phyloP scores from a whole-genome alignment of 1,140 invertebrate species.

The Adoxophyes honmai region DNA sequence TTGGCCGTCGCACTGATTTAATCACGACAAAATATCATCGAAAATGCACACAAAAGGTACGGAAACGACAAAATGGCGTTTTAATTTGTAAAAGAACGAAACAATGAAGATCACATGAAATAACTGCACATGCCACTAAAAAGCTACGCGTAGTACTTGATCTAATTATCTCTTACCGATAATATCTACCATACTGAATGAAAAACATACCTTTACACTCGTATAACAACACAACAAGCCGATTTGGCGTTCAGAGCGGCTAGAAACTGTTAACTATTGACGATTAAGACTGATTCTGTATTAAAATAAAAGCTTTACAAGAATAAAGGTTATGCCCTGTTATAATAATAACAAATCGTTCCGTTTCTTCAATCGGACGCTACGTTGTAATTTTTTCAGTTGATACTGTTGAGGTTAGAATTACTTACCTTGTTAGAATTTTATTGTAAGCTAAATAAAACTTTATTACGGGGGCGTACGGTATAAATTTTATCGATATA shows the following conservation, averaged over 20 bases:
- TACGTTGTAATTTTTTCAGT: constrained; percentile 10
- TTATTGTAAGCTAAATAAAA: neutral
- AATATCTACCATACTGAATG: constrained; percentile 24
- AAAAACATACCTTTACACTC: constrained; percentile 32
- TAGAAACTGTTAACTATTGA: neutral
- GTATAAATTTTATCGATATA: too few relatives aligned
- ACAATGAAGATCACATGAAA: constrained; percentile 50
- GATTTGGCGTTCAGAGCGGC: neutral
- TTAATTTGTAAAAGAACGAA: constrained; percentile 39
- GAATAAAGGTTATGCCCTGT: constrained; percentile 52
- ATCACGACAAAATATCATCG: neutral
- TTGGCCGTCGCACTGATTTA: neutral
- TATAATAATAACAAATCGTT: constrained; percentile 50
- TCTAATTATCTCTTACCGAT: constrained; percentile 34
- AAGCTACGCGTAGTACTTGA: constrained; percentile 42
- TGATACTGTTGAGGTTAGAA: neutral
- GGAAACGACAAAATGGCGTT: constrained; percentile 46
- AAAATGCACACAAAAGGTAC: constrained; percentile 13
- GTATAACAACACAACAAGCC: constrained; percentile 19
- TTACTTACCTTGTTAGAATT: neutral
- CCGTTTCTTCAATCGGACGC: constrained; percentile 12
- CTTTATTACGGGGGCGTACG: too few relatives aligned
- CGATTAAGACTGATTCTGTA: constrained; percentile 38
- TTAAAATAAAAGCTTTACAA: constrained; percentile 49
- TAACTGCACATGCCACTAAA: constrained; percentile 60